Conservation (phyloP, 2,888 invertebrate genomes). For the Drosophila incognita region DNA sequence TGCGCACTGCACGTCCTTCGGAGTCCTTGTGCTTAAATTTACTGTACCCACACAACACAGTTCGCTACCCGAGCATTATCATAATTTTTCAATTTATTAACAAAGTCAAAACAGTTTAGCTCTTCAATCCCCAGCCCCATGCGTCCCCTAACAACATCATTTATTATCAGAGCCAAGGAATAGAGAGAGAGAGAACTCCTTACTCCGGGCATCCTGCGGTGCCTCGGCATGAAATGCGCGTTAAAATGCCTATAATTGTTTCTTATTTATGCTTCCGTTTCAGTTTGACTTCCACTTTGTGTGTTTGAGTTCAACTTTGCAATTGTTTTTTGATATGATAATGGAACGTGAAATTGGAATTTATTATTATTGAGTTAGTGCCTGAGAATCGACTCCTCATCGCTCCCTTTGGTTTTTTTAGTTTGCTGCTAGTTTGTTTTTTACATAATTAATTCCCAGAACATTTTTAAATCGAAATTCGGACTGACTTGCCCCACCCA, state of each 20-base stretch:
- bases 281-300: constrained; percentile 7
- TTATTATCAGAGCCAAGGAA: constrained; percentile 67
- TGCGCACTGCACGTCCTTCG: constrained; percentile 75
- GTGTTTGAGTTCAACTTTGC: constrained; percentile 18
- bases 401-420: not conserved
- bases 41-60: constrained; percentile 66
- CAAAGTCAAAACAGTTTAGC: constrained; percentile 81
- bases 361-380: constrained; percentile 17
- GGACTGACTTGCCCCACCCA: constrained; percentile 13
- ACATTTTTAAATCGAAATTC: constrained; percentile 14
- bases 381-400: constrained; percentile 1
- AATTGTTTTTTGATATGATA: constrained; percentile 53
- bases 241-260: constrained; percentile 77
- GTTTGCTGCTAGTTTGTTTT: not conserved
- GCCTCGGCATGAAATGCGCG: constrained; percentile 65
- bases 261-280: constrained; percentile 74
- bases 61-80: constrained; percentile 64
- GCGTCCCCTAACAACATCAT: constrained; percentile 53
- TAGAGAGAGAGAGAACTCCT: constrained; percentile 7
- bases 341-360: constrained; percentile 53
- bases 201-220: constrained; percentile 45
- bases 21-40: constrained; percentile 70
- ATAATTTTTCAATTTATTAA: constrained; percentile 81
- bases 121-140: constrained; percentile 2
- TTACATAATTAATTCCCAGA: constrained; percentile 29